phyloP scores from a whole-genome alignment of 2,888 invertebrate species.

The Agrotis puta region DNA sequence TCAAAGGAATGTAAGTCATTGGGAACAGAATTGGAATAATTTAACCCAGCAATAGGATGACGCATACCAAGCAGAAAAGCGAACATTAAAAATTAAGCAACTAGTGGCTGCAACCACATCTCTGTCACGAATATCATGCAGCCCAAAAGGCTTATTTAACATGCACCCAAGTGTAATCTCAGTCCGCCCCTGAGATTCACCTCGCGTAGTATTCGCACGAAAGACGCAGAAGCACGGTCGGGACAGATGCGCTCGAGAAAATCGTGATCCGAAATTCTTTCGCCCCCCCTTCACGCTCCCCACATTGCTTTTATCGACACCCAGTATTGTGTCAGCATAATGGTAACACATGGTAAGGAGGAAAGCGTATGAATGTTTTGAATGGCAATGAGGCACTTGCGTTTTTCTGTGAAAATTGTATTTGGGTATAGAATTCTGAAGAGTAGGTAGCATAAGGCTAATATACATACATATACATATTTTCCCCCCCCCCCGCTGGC shows the following conservation, averaged over 20 bases:
- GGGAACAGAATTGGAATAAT: neutral
- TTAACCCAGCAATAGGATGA: neutral
- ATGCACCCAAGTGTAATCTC: neutral
- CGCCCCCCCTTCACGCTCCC: constrained; percentile 54
- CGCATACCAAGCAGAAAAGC: neutral
- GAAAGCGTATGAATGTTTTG: constrained; percentile 73
- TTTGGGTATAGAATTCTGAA: constrained; percentile 56
- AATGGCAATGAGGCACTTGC: constrained; percentile 74
- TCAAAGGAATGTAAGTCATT: neutral
- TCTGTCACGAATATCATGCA: neutral
- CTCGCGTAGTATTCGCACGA: constrained; percentile 78
- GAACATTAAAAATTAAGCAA: neutral
- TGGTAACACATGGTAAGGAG: constrained; percentile 78
- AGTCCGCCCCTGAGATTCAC: constrained; percentile 74
- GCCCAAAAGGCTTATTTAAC: too few species aligned
- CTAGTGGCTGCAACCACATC: neutral
- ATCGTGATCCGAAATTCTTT: constrained; percentile 79
- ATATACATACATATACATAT: constrained; percentile 16
- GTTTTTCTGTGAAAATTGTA: constrained; percentile 72
- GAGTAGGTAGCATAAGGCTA: constrained; percentile 26
- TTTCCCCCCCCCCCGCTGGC: too few species aligned
- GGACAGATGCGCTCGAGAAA: constrained; percentile 85
- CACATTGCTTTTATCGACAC: constrained; percentile 68
- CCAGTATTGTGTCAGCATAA: constrained; percentile 76
- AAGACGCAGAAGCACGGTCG: constrained; percentile 82